Evolutionary conservation across 1,140 invertebrate genomes (phyloP), one percentile per base, ranked within the genome.

Genomic region (Eufriesea mexicana): DNA sequence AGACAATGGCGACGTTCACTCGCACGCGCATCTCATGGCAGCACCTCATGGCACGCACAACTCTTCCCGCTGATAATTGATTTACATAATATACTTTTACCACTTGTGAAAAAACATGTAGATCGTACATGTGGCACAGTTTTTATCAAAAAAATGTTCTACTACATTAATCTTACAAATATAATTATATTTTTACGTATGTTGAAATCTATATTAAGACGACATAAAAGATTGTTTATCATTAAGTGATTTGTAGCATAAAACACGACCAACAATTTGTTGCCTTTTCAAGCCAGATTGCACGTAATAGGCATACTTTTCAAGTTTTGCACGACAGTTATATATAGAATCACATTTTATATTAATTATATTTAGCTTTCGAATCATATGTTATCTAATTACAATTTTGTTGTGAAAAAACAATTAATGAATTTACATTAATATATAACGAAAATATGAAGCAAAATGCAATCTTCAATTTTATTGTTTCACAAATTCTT

Each of bases 1-100:
- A 64, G 67, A 89, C 84, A 92, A 93, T 93, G 91, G 91, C 92
- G 89, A 91, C 90, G 89, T 91, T 87, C 83, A 90, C 86, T 91
- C 86, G 88, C 90, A 90, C 90, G 90, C 91, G 90, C 89, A 86
- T 87, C 83, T 78, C 72, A 86, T 83, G 73, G 88, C 86, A 88
- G 79, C 71, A 79, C 72, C 83, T 89, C 83, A 82, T 78, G 67
- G 85, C 79, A 82, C 84, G 79, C 75, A 86, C 84, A 62, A 79
- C 76, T 74, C 66, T 72, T 66, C 42, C 23, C 64, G 79, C 71
- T 84, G 79, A 77, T 86, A 85, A 84, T 87, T 85, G 72, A 90
- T 91, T 90, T 90, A 90, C 90, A 91, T 90, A 90, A 91, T 87
- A 68, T 57, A 82, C 25, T 61, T 68, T 68, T 82, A 54, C 47